Conservation (phyloP, 2,888 invertebrate species). For the Neoaliturus tenellus region DNA sequence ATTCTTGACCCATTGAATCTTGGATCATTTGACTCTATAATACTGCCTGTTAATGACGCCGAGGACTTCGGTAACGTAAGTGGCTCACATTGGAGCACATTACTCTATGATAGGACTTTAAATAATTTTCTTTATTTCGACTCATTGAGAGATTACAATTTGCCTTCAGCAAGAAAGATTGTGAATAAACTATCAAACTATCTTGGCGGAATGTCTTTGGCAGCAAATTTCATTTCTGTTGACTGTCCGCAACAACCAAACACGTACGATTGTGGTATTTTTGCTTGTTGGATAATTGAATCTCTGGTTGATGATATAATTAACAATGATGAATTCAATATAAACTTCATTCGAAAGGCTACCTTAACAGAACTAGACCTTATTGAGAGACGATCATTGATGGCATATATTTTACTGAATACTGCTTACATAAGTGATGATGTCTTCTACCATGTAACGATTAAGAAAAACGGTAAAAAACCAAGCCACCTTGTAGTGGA, state of each 20-base stretch:
- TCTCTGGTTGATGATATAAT: neutral
- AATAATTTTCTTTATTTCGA: too few species aligned
- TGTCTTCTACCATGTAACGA: neutral
- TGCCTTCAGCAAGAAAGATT: constrained; percentile 1
- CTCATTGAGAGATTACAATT: neutral
- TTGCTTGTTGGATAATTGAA: neutral
- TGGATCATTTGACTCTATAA: too few species aligned
- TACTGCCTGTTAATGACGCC: too few species aligned
- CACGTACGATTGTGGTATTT: constrained; percentile 23
- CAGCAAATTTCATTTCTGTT: neutral
- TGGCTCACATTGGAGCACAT: too few species aligned
- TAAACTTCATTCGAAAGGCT: neutral
- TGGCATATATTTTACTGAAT: constrained; percentile 27
- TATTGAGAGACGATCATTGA: neutral
- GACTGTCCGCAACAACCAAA: constrained; percentile 27
- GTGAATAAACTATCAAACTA: neutral
- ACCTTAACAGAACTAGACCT: neutral
- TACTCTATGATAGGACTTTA: too few species aligned
- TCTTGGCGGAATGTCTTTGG: neutral
- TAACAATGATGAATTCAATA: neutral
- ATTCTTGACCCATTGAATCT: too few species aligned
- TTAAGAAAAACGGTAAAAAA: neutral
- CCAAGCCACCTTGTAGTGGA: neutral
- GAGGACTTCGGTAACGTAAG: too few species aligned
- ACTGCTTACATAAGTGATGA: neutral